Evolutionary conservation across 2,113 vertebrate species (phyloP).

Genomic region (Sylvietta virens): DNA sequence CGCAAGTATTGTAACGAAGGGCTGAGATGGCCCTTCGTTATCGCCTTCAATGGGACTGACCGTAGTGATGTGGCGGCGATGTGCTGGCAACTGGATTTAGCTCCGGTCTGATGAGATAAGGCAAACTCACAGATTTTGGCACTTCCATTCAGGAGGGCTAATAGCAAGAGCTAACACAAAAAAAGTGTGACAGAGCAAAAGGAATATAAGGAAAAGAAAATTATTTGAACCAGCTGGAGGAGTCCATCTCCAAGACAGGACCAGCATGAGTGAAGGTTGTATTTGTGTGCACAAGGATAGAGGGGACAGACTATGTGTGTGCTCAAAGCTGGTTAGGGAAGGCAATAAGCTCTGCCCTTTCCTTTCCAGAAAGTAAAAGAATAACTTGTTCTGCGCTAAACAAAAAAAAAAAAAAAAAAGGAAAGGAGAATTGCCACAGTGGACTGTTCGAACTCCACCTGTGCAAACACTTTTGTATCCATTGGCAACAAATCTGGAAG

Average conservation of each 20-base stretch:
- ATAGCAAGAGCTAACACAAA: not conserved
- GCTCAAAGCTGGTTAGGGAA: not conserved
- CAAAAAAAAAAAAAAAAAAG: not conserved
- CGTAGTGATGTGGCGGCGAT: accelerated
- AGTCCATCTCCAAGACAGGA: not conserved
- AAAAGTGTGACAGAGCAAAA: not conserved
- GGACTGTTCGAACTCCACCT: not conserved
- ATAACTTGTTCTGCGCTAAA: not conserved
- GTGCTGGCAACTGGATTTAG: not conserved
- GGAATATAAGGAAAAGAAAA: not conserved
- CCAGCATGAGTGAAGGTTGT: not conserved
- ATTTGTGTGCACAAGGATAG: not conserved
- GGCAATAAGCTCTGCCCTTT: not conserved
- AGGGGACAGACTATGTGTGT: not conserved
- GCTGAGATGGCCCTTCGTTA: not conserved
- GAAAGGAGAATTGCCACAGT: not conserved
- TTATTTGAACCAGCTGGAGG: not conserved
- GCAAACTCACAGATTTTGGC: not conserved
- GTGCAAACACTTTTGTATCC: not conserved
- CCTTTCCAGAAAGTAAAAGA: not conserved
- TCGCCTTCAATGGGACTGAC: not conserved
- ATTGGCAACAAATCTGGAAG: not conserved
- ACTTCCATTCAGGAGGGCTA: not conserved
- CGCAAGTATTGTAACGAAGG: not conserved
- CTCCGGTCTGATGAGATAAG: not conserved